Conservation (phyloP, 2,888 invertebrate genomes). For the Yponomeuta cagnagella region DNA sequence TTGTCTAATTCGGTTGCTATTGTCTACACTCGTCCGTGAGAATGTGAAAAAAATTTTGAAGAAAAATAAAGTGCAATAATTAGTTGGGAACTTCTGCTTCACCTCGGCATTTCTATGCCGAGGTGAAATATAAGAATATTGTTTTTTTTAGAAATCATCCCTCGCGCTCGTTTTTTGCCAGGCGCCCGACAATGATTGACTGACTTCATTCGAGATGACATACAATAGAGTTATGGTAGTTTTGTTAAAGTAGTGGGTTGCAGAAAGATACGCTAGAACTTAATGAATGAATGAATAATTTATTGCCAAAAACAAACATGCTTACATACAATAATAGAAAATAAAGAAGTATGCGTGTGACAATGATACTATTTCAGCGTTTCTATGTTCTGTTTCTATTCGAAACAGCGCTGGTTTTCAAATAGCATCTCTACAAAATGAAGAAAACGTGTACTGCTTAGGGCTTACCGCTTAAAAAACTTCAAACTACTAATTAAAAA, state of each 20-base stretch:
- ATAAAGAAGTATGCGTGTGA: too few species aligned
- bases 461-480: too few species aligned
- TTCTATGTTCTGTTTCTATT: too few species aligned
- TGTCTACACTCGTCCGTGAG: constrained; percentile 5
- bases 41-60: constrained; percentile 6
- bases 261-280: too few species aligned
- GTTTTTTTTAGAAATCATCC: neutral
- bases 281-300: too few species aligned
- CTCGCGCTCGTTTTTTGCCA: neutral
- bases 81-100: neutral
- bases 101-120: neutral
- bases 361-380: too few species aligned
- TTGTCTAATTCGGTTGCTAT: constrained; percentile 13
- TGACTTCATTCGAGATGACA: neutral
- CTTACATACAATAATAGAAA: too few species aligned
- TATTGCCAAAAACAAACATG: too few species aligned
- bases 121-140: neutral
- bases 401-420: too few species aligned
- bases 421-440: too few species aligned
- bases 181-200: neutral
- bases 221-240: neutral
- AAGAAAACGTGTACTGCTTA: too few species aligned
- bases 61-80: constrained; percentile 6
- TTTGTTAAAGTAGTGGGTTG: neutral
- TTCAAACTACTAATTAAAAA: too few species aligned